A percentile compares a stretch with the other conserved stretches of the same genome.
These are phyloP conservation scores for Epizoanthus stellaris DNA, from an alignment of 92 coral and sea anemone species.

Conservation along the genomic window DNA sequence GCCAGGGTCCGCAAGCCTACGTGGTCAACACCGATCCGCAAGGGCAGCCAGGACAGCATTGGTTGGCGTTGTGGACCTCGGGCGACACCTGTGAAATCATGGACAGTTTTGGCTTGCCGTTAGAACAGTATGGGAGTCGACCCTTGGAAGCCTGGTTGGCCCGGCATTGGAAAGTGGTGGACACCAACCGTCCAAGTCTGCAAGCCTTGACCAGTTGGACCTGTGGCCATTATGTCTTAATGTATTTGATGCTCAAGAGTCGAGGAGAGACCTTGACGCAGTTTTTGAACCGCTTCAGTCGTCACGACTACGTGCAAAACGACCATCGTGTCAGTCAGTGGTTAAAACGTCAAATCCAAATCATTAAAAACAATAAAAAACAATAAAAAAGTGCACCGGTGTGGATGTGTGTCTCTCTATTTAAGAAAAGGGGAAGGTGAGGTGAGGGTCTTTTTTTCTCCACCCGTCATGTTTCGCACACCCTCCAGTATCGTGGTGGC, in stretches of 20 bases:
- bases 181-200: conserved; percentile 40
- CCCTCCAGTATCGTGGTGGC: conserved; percentile 42
- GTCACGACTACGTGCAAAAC: conserved; percentile 49
- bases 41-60: conserved; percentile 43
- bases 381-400: not conserved
- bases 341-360: conserved; percentile 8
- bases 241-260: conserved; percentile 39
- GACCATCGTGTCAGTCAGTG: conserved; percentile 9
- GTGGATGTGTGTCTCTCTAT: conserved; percentile 12
- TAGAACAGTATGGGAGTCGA: conserved; percentile 25
- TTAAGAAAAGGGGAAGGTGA: not conserved
- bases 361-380: too few relatives aligned
- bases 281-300: conserved; percentile 26
- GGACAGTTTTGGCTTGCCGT: conserved; percentile 62
- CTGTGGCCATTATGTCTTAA: conserved; percentile 44
- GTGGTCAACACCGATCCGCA: conserved; percentile 58
- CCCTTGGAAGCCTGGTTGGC: conserved; percentile 41
- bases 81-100: conserved; percentile 48
- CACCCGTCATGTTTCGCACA: conserved; percentile 23
- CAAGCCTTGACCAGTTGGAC: conserved; percentile 37
- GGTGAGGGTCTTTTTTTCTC: too few relatives aligned
- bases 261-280: conserved; percentile 42
- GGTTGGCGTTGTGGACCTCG: conserved; percentile 61
- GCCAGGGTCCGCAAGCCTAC: conserved; percentile 23
- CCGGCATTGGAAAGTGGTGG: conserved; percentile 30